Percentiles rank a stretch among this genome's conserved stretches.
phyloP scores from a whole-genome alignment of 2,113 vertebrate species.

The Vulpes vulpes region DNA sequence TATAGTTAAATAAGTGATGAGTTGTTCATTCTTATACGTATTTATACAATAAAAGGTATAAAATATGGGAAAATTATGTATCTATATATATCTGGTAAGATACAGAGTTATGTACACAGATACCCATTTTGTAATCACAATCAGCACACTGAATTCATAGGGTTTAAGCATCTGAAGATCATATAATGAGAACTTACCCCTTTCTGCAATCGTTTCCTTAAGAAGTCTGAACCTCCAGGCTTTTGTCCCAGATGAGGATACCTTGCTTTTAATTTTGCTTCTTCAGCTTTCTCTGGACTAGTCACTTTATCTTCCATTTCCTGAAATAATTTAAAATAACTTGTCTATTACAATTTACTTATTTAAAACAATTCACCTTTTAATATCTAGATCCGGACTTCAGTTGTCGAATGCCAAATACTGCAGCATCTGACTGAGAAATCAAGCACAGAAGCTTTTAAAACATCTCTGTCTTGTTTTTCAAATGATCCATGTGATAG shows the following conservation, averaged over 20 bases:
- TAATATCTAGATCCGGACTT: slow-evolving; percentile 40
- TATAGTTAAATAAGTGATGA: neutral
- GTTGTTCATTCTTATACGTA: neutral
- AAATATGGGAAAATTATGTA: neutral
- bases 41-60: neutral
- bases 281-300: slow-evolving; percentile 96
- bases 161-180: neutral
- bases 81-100: neutral
- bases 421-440: slow-evolving; percentile 68
- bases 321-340: slow-evolving; percentile 84
- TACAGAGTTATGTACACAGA: neutral
- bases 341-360: slow-evolving; percentile 52
- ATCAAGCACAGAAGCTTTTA: slow-evolving; percentile 62
- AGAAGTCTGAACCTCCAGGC: slow-evolving; percentile 97
- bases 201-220: slow-evolving; percentile 98
- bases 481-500: slow-evolving; percentile 73
- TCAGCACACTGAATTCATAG: slow-evolving; percentile 26
- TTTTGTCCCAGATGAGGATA: slow-evolving; percentile 97
- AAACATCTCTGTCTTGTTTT: slow-evolving; percentile 70
- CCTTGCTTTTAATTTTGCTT: slow-evolving; percentile 97
- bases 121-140: neutral
- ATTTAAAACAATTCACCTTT: slow-evolving; percentile 70
- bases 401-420: slow-evolving; percentile 48
- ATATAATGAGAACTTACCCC: slow-evolving; percentile 92
- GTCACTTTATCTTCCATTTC: slow-evolving; percentile 96